phyloP scores from a whole-genome alignment of 2,888 invertebrate genomes.

The Mycogona germanica region DNA sequence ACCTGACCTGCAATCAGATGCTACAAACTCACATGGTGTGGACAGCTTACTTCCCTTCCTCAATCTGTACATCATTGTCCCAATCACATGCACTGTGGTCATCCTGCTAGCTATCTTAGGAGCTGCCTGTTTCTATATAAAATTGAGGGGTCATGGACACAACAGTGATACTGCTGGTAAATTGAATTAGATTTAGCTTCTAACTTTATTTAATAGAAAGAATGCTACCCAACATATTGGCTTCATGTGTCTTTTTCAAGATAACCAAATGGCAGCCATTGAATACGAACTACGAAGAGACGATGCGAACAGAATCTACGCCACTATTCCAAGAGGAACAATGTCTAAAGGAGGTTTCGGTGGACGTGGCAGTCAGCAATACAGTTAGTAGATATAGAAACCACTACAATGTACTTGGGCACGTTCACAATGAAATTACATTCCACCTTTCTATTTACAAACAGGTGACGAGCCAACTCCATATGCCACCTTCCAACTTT shows the following conservation, averaged over 20 bases:
- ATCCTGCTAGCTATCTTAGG: background rate
- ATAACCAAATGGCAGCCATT: background rate
- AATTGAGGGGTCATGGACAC: background rate
- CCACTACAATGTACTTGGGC: background rate
- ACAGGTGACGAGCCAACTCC: constrained; percentile 7
- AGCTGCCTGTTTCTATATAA: constrained; percentile 1
- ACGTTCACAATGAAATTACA: background rate
- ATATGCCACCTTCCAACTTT: constrained; percentile 8
- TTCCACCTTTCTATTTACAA: background rate
- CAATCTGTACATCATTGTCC: constrained; percentile 6
- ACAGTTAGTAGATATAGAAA: no score
- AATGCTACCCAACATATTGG: no score
- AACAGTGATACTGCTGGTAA: background rate
- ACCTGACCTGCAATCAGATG: background rate
- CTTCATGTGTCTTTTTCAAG: background rate
- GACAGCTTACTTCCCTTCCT: constrained; percentile 1
- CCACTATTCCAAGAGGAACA: constrained; percentile 9
- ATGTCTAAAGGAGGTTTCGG: background rate
- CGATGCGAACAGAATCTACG: background rate
- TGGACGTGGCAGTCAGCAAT: no score
- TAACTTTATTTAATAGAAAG: background rate
- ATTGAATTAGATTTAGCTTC: background rate
- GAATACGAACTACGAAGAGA: background rate
- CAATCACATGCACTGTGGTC: constrained; percentile 1
- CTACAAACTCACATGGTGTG: background rate